Percentiles rank a stretch among this genome's conserved stretches.
Conservation (phyloP, 2,113 vertebrate species). For the Crypturellus undulatus region DNA sequence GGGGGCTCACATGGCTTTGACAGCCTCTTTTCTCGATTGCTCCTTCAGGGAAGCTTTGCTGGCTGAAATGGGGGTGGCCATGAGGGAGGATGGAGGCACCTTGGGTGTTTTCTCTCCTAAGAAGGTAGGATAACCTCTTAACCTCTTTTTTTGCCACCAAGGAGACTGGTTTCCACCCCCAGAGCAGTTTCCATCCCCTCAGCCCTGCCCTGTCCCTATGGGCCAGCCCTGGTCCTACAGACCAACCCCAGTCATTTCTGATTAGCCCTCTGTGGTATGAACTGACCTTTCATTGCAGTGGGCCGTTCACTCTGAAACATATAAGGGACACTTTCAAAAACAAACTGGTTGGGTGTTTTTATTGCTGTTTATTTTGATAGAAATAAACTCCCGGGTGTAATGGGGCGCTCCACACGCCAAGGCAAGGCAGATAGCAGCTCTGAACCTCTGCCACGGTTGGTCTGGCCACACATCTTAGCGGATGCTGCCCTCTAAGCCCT, state of each 20-base stretch:
- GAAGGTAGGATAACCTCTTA: conserved; percentile 85
- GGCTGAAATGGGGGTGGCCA: conserved; percentile 98
- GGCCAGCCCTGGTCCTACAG: not conserved
- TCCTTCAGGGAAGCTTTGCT: conserved; percentile 91
- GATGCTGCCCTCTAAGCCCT: not conserved
- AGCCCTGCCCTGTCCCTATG: not conserved
- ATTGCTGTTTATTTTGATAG: not conserved
- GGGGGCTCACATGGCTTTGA: not conserved
- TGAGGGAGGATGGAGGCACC: conserved; percentile 96
- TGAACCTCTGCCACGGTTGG: not conserved
- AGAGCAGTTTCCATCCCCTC: not conserved
- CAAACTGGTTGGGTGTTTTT: not conserved
- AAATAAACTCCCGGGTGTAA: not conserved
- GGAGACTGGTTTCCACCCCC: not conserved
- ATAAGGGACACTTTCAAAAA: rapidly evolving
- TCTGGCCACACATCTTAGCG: not conserved
- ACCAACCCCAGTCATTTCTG: not conserved
- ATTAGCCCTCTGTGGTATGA: not conserved
- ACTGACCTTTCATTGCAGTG: not conserved
- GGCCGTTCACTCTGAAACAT: not conserved
- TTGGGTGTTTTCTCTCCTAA: conserved; percentile 97
- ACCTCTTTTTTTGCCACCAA: not conserved
- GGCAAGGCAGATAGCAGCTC: not conserved
- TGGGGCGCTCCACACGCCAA: not conserved
- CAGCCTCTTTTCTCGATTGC: not conserved